Evolutionary conservation across 2,113 vertebrate species (phyloP).

Genomic region (Fulmarus glacialis): DNA sequence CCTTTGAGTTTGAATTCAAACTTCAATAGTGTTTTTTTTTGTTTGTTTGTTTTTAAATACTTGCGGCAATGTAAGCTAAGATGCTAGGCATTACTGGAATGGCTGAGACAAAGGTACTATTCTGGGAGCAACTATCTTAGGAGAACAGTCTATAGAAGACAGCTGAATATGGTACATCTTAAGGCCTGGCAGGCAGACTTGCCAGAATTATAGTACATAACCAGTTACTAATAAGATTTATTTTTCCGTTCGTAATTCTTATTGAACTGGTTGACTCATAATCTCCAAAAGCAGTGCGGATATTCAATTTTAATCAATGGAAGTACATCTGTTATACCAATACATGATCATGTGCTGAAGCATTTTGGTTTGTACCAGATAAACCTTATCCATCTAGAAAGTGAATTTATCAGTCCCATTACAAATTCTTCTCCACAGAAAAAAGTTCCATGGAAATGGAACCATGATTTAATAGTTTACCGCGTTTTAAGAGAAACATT

Average conservation of each 20-base stretch:
- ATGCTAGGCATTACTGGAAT: not conserved
- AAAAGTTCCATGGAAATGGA: not conserved
- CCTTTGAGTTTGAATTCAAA: not conserved
- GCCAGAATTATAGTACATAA: not conserved
- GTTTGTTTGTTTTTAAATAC: not conserved
- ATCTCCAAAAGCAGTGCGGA: not conserved
- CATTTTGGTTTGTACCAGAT: not conserved
- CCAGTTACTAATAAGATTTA: not conserved
- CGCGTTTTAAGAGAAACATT: not conserved
- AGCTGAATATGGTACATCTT: not conserved
- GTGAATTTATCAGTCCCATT: not conserved
- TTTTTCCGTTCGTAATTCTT: not conserved
- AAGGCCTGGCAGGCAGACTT: not conserved
- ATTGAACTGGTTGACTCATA: not conserved
- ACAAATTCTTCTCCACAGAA: not conserved
- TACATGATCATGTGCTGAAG: not conserved
- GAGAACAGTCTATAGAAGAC: not conserved
- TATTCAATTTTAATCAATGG: slow-evolving; percentile 3
- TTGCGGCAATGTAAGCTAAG: not conserved
- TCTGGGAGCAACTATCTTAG: not conserved
- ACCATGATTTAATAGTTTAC: not conserved
- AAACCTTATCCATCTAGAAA: not conserved
- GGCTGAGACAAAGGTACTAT: not conserved
- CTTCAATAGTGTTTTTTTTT: not conserved
- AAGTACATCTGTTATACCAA: not conserved